These are phyloP conservation scores for Dendrocincla tyrannina DNA, from an alignment of 2,797 vertebrate species.

Conservation along the genomic window DNA sequence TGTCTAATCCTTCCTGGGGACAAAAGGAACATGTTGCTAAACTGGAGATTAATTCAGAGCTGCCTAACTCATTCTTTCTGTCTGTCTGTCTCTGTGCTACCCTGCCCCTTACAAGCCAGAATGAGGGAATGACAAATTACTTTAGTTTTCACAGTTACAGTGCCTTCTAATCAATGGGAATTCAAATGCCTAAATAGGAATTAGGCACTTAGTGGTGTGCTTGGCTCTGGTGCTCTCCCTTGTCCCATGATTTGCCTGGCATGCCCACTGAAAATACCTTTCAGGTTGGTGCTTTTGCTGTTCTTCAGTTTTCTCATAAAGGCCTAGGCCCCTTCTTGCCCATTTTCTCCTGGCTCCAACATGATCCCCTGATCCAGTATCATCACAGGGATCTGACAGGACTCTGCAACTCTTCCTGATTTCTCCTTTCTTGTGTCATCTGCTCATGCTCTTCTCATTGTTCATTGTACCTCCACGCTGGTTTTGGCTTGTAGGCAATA, in stretches of 20 bases:
- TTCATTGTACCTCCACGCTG: neutral
- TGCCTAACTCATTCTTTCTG: neutral
- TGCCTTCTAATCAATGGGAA: neutral
- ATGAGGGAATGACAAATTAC: neutral
- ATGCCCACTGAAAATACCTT: neutral
- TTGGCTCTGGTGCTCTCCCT: neutral
- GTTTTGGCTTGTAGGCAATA: neutral
- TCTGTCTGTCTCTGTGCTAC: neutral
- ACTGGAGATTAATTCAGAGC: constrained; percentile 3
- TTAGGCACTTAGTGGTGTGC: neutral
- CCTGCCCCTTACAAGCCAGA: neutral
- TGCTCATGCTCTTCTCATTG: neutral
- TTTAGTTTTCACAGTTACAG: neutral
- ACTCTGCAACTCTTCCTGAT: neutral
- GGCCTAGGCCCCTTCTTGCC: neutral
- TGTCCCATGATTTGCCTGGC: neutral
- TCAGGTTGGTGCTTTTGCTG: neutral
- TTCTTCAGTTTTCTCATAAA: neutral
- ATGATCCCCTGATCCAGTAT: neutral
- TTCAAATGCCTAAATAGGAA: neutral
- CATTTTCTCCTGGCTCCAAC: neutral
- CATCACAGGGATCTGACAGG: neutral
- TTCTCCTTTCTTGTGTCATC: neutral
- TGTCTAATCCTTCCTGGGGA: neutral
- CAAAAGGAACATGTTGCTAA: neutral